phyloP scores from a whole-genome alignment of 2,113 vertebrate genomes.

The Lophotis ruficrista region DNA sequence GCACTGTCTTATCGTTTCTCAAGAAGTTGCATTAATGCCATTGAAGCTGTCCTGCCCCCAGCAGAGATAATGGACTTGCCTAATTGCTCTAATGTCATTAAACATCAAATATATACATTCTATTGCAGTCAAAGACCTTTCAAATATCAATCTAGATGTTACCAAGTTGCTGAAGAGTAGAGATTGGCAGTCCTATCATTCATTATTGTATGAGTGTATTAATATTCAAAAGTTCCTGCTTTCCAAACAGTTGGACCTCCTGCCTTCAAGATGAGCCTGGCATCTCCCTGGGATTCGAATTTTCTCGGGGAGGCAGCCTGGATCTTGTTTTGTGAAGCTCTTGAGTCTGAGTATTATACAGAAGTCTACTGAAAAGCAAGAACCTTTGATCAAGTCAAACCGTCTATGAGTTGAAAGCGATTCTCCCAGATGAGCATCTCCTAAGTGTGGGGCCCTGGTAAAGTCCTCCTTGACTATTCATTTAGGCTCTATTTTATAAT shows the following conservation, averaged over 20 bases:
- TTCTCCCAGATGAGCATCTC: constrained; percentile 28
- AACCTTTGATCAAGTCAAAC: constrained; percentile 59
- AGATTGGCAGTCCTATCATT: neutral
- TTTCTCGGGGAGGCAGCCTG: constrained; percentile 1
- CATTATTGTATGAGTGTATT: neutral
- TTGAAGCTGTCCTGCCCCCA: neutral
- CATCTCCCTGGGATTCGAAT: neutral
- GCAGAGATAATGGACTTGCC: neutral
- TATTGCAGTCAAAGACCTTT: neutral
- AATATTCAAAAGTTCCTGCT: constrained; percentile 13
- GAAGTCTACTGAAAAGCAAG: constrained; percentile 32
- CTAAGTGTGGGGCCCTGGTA: constrained; percentile 2
- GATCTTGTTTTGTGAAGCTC: neutral
- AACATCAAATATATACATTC: neutral
- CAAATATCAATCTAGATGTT: neutral
- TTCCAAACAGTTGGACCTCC: constrained; percentile 8
- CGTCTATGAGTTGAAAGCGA: constrained; percentile 18
- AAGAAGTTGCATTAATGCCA: neutral
- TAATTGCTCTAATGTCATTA: neutral
- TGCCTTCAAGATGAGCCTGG: constrained; percentile 11
- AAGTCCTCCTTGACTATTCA: constrained; percentile 49
- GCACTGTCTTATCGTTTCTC: neutral
- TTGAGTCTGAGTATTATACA: constrained; percentile 1
- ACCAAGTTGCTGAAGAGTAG: neutral
- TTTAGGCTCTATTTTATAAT: constrained; percentile 63